Base-by-base conservation (phyloP, 2,797 vertebrate species). In the Thalassophryne amazonica region DNA sequence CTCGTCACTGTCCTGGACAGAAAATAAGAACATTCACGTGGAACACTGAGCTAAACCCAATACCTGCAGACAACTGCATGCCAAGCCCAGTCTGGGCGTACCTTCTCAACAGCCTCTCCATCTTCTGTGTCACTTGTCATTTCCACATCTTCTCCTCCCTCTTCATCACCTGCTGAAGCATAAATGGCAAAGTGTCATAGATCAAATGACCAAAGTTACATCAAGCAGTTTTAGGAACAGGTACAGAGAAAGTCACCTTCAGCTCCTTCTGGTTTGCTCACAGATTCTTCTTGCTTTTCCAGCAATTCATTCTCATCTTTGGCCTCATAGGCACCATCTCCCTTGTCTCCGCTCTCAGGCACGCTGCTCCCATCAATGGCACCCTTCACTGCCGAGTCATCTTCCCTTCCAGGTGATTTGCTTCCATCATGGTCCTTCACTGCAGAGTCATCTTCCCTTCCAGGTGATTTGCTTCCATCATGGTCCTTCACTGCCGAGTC, bases 101-200 rank as follows among this genome's bases (percentile, higher is more conserved):
- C 97, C 92, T 97, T 98, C 13, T 94, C 93, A 57, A 92, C 93
- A 14, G 87, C 19, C 0, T 86, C 84, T 39, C 87, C 92, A 41
- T 91, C 90, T 2, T 80, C 77, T 11, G 28, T 4, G 0, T 77
- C 65, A 0, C 80, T 74, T 0, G 80, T 81, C 0, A 80, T 60
- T 40, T 84, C 81, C 24, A 10, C 74, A 1, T 78, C 69, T 27
- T 61, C 0, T 46, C 73, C 4, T 43, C 54, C 88, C 6, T 60
- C 62, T 25, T 45, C 32, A 13, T 86, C 89, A 46, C 80, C 86
- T 6, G 39, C 76, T 80, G 28, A 30, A 34, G 25, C n/a, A 33
- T 11, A 2, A 17, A 19, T 34, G 15, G 6, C 6, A 1, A 7
- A 1, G 2, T 0, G 4, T 41, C 59, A n/a, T 10, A 24, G 16